Base-by-base conservation (phyloP, 2,113 vertebrate genomes). In the Pituophis catenifer region DNA sequence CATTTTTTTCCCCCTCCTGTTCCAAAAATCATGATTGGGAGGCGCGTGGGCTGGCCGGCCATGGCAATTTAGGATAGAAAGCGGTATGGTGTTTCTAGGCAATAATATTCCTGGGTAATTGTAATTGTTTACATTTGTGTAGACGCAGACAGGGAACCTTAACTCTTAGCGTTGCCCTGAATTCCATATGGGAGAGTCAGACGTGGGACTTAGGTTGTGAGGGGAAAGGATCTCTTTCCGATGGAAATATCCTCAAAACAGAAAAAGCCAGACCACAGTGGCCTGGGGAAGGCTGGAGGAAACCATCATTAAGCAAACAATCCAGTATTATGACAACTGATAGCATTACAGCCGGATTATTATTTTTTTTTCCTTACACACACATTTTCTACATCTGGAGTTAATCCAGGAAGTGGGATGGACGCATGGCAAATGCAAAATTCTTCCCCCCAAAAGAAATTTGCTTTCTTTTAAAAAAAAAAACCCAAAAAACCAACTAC, bases 301-400 rank as follows among this genome's bases (percentile, higher is more conserved):
- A 94, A 58, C 91, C 91, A 86, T 86, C 81, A 92, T 96, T 94
- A 96, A 96, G 91, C 86, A 96, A 97, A 96, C 95, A 97, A 95
- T 94, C 93, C 89, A 89, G 90, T 97, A 95, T 97, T 97, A 97
- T 96, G 96, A 97, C 95, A 97, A 96, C 96, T 95, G 95, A 96
- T 94, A 94, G 94, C 90, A 95, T 90, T 94, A 96, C 95, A 95
- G 33, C 52, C 94, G 62, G 92, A 1, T 48, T 91, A 33, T 59
- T 87, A 9, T 62, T 62, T 26, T 59, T 24, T 88, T 91, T 88
- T 90, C 65, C 55, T 92, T 93, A 70, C 19, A 29, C 26, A 48
- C 44, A 1, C 54, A 91, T 95, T 95, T 95, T 90, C 92, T 89
- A 89, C 89, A 90, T 88, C 52, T 93, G 93, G 94, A 86, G 96